Conservation (phyloP, 2,797 vertebrate species). For the Triplophysa yarkandensis region DNA sequence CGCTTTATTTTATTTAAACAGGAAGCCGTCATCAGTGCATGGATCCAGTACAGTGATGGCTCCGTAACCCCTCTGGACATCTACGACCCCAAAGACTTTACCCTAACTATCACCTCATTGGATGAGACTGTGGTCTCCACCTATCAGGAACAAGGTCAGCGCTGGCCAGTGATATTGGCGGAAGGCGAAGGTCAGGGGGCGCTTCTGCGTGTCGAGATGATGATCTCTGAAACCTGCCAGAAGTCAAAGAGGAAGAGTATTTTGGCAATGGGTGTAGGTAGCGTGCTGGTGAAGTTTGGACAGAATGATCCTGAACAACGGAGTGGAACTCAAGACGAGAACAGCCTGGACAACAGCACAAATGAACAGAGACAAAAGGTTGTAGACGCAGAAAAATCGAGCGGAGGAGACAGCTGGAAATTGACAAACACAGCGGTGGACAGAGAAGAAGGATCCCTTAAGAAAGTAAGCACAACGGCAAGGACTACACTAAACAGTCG, state of each 20-base stretch:
- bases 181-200: constrained; percentile 91
- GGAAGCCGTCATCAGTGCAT: constrained; percentile 91
- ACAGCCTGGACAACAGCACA: constrained; percentile 77
- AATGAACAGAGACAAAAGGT: constrained; percentile 76
- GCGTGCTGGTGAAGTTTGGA: constrained; percentile 85
- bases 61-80: constrained; percentile 91
- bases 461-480: constrained; percentile 82
- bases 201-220: constrained; percentile 89
- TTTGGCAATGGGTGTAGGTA: constrained; percentile 86
- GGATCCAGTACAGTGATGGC: constrained; percentile 95
- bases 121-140: constrained; percentile 89
- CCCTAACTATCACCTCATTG: constrained; percentile 82
- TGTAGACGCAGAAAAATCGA: constrained; percentile 72
- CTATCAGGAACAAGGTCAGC: constrained; percentile 75
- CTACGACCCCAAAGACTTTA: constrained; percentile 93
- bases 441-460: constrained; percentile 79
- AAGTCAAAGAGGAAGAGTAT: constrained; percentile 95
- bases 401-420: constrained; percentile 78
- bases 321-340: constrained; percentile 74
- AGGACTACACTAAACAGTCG: constrained; percentile 74
- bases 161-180: constrained; percentile 86
- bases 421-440: constrained; percentile 72
- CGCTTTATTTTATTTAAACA: constrained; percentile 59
- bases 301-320: constrained; percentile 68
- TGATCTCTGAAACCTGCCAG: constrained; percentile 93